A percentile compares a stretch with the other conserved stretches of the same genome.
Evolutionary conservation across 2,888 invertebrate species (phyloP).

Genomic region (Dasypogon diadema): DNA sequence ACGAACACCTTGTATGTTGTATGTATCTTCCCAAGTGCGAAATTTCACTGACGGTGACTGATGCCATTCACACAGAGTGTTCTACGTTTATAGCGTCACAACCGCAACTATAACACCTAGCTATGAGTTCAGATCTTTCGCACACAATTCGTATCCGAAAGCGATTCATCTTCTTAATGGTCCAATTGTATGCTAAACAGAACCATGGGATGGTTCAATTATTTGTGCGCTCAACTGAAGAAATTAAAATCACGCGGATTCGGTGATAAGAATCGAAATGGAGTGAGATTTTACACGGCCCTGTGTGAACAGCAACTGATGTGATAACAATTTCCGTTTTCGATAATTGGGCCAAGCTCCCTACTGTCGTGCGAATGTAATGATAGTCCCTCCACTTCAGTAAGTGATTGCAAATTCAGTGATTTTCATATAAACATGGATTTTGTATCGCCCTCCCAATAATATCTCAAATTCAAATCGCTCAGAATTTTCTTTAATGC

Average conservation of each 20-base stretch:
- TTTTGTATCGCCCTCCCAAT: neutral
- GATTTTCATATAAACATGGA: slow-evolving; percentile 19
- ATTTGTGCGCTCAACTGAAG: slow-evolving; percentile 45
- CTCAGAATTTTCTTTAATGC: neutral
- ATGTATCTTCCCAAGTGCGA: slow-evolving; percentile 26
- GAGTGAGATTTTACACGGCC: slow-evolving; percentile 20
- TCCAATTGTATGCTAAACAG: slow-evolving; percentile 59
- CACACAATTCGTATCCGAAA: slow-evolving; percentile 59
- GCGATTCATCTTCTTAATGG: slow-evolving; percentile 60
- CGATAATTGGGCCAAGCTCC: neutral
- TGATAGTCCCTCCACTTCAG: neutral
- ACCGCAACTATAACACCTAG: neutral
- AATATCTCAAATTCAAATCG: slow-evolving; percentile 34
- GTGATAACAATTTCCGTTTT: slow-evolving; percentile 1
- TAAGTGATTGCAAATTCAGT: neutral
- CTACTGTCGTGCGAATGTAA: neutral
- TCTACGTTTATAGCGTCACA: too few relatives aligned
- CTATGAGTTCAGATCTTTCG: slow-evolving; percentile 54
- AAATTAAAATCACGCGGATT: slow-evolving; percentile 45
- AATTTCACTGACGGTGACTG: slow-evolving; percentile 26
- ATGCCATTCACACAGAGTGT: slow-evolving; percentile 20
- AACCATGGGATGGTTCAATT: slow-evolving; percentile 45
- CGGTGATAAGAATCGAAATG: slow-evolving; percentile 43
- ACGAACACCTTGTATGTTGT: slow-evolving; percentile 37
- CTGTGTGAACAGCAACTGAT: slow-evolving; percentile 19